Conservation (phyloP, 2,888 invertebrate genomes). For the Rhimphoctona megacephalus region DNA sequence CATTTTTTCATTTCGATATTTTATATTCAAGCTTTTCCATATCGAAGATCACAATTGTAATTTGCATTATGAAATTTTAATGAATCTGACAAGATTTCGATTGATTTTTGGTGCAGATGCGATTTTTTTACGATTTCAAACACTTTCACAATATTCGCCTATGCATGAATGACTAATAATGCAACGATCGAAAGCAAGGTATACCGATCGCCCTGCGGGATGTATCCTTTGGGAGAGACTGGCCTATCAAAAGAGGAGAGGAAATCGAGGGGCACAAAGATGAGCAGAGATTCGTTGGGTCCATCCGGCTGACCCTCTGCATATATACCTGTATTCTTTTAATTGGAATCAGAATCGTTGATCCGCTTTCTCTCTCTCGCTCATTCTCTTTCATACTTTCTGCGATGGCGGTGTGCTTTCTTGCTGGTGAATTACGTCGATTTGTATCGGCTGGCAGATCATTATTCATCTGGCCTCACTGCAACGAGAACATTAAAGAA, state of each 20-base stretch:
- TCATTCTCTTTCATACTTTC: constrained; percentile 13
- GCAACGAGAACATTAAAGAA: constrained; percentile 75
- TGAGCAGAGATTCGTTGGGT: constrained; percentile 68
- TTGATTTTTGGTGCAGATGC: constrained; percentile 37
- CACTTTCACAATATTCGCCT: constrained; percentile 2
- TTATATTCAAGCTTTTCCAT: not conserved
- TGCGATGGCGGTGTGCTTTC: constrained; percentile 56
- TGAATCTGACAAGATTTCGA: constrained; percentile 26
- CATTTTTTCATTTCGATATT: not conserved
- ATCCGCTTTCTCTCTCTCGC: constrained; percentile 70
- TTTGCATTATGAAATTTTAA: not conserved
- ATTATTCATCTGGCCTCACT: constrained; percentile 80
- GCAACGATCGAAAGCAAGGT: constrained; percentile 73
- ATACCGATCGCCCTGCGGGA: constrained; percentile 75
- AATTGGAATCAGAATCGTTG: constrained; percentile 82
- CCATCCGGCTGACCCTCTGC: constrained; percentile 79
- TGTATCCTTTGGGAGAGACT: constrained; percentile 54
- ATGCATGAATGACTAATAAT: constrained; percentile 74
- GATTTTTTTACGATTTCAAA: not conserved
- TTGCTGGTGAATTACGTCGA: constrained; percentile 83
- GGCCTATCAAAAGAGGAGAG: constrained; percentile 63
- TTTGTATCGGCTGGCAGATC: constrained; percentile 83
- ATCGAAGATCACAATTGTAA: not conserved
- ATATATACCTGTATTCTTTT: constrained; percentile 80
- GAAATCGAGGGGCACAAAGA: constrained; percentile 64